A percentile compares a stretch with the other conserved stretches of the same genome.
phyloP scores from a whole-genome alignment of 2,888 invertebrate species.

The Opisthograptis luteolata region DNA sequence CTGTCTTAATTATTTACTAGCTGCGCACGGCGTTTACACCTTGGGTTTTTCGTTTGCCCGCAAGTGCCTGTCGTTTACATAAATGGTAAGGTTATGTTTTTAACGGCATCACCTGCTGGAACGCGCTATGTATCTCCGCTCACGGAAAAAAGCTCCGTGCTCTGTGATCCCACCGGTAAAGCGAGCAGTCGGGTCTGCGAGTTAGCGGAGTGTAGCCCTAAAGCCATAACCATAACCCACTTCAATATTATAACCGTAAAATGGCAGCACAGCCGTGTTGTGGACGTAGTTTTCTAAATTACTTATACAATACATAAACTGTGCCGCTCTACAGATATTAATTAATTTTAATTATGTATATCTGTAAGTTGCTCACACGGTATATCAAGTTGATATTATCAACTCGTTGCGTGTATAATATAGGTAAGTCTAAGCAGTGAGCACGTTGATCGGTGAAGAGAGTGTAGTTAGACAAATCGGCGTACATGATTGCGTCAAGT shows the following conservation, averaged over 20 bases:
- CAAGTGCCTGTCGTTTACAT: neutral
- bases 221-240: slow-evolving; percentile 15
- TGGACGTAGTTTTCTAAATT: slow-evolving; percentile 15
- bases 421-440: slow-evolving; percentile 21
- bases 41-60: neutral
- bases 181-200: slow-evolving; percentile 11
- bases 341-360: too few species aligned
- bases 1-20: slow-evolving; percentile 8
- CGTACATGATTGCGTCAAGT: slow-evolving; percentile 57
- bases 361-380: slow-evolving; percentile 14
- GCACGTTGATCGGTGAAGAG: slow-evolving; percentile 22
- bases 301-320: slow-evolving; percentile 13
- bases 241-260: slow-evolving; percentile 25
- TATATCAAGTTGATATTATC: too few species aligned
- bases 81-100: slow-evolving; percentile 4
- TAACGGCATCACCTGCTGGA: slow-evolving; percentile 1
- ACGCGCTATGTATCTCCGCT: too few species aligned
- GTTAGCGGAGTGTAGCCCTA: slow-evolving; percentile 5
- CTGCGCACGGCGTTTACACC: neutral
- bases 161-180: slow-evolving; percentile 14
- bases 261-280: slow-evolving; percentile 4
- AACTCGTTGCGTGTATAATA: slow-evolving; percentile 27
- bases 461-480: slow-evolving; percentile 42
- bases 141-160: too few species aligned
- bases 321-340: too few species aligned